Evolutionary conservation across 2,113 vertebrate genomes (phyloP).

Genomic region (Prunella himalayana): DNA sequence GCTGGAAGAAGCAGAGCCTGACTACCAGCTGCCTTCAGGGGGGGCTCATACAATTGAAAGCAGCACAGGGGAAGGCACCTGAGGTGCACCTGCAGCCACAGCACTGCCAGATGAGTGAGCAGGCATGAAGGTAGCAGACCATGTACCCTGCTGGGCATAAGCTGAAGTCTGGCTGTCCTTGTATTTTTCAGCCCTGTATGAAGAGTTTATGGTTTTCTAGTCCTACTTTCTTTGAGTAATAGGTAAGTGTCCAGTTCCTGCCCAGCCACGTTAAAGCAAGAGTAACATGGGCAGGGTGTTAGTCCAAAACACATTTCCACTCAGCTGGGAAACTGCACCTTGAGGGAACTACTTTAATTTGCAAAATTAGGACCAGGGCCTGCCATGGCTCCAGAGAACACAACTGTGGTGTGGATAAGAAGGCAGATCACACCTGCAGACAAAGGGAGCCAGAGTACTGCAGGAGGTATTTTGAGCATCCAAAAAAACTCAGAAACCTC

Average conservation of each 20-base stretch:
- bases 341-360: background rate
- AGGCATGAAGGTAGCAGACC: background rate
- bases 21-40: background rate
- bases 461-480: background rate
- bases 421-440: background rate
- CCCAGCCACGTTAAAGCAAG: background rate
- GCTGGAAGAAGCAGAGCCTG: background rate
- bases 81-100: background rate
- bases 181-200: background rate
- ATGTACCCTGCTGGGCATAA: accelerated
- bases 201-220: background rate
- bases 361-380: background rate
- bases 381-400: background rate
- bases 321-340: background rate
- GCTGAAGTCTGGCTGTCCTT: too few species aligned
- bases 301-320: background rate
- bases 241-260: background rate
- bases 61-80: background rate
- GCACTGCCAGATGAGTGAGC: accelerated
- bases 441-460: background rate
- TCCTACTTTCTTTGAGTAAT: background rate
- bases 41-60: background rate
- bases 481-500: background rate
- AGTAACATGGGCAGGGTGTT: accelerated
- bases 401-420: background rate